Evolutionary conservation across 2,797 vertebrate genomes (phyloP).

Genomic region (Amazona ochrocephala): DNA sequence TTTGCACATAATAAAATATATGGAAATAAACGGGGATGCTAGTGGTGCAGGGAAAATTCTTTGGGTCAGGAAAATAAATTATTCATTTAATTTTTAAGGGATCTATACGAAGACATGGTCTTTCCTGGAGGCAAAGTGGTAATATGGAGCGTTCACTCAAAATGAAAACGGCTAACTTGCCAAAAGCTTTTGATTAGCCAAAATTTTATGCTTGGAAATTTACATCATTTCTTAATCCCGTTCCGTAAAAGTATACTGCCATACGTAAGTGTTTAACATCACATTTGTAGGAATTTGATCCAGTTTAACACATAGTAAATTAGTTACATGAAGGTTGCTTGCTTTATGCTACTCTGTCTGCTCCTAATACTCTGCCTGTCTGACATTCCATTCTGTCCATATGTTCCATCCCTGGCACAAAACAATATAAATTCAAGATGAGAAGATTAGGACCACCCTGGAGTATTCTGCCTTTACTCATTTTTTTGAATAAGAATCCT

Average conservation of each 20-base stretch:
- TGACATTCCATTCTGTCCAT: constrained; percentile 45
- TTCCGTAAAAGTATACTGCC: constrained; percentile 49
- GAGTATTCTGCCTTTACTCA: background rate
- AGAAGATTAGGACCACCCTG: constrained; percentile 42
- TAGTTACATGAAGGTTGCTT: constrained; percentile 11
- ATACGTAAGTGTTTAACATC: constrained; percentile 60
- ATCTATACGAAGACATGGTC: background rate
- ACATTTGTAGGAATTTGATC: constrained; percentile 53
- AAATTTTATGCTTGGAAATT: constrained; percentile 53
- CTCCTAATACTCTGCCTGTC: constrained; percentile 12
- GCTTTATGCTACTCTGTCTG: constrained; percentile 30
- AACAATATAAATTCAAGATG: constrained; percentile 44
- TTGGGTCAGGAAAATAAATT: background rate
- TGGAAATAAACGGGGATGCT: background rate
- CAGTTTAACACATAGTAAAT: constrained; percentile 63
- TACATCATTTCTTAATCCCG: constrained; percentile 55
- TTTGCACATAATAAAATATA: background rate
- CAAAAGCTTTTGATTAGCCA: constrained; percentile 43
- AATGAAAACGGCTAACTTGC: constrained; percentile 15
- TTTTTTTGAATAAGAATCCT: background rate
- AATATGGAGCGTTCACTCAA: background rate
- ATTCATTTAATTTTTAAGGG: background rate
- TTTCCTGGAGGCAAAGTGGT: background rate
- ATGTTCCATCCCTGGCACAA: constrained; percentile 34
- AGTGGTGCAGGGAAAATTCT: background rate